A percentile compares a stretch with the other conserved stretches of the same genome.
Evolutionary conservation across 1,140 invertebrate genomes (phyloP).

Genomic region (Bathynomus jamesi): DNA sequence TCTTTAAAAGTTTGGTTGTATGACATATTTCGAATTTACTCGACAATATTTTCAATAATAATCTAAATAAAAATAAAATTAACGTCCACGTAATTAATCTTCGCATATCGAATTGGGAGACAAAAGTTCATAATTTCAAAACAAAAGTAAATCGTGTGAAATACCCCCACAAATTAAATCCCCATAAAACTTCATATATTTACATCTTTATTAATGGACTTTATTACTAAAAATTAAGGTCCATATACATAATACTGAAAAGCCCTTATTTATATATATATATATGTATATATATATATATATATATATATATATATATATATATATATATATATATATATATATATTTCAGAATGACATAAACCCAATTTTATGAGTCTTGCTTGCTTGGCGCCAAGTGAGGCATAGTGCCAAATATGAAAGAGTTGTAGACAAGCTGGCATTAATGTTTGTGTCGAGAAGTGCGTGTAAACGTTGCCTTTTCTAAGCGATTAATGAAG

Average conservation of each 20-base stretch:
- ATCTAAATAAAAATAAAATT: no score
- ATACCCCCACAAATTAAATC: no score
- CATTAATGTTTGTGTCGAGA: background rate
- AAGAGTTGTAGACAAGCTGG: background rate
- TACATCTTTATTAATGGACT: no score
- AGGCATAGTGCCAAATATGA: background rate
- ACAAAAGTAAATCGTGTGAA: no score
- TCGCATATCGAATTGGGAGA: no score
- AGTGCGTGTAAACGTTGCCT: background rate
- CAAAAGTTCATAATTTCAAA: no score
- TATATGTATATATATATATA: conserved; percentile 6
- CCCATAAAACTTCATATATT: no score
- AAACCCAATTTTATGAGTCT: background rate
- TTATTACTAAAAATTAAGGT: no score
- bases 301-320: conserved; percentile 9
- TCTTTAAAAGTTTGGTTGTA: no score
- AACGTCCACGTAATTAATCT: no score
- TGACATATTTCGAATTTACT: no score
- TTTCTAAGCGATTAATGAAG: background rate
- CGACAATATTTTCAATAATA: no score
- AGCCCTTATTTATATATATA: background rate
- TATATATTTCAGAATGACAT: background rate
- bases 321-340: conserved; percentile 3
- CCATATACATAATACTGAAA: background rate
- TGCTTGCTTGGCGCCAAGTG: background rate